Base-by-base conservation (phyloP, 2,797 vertebrate species). In the Channallabes apus region DNA sequence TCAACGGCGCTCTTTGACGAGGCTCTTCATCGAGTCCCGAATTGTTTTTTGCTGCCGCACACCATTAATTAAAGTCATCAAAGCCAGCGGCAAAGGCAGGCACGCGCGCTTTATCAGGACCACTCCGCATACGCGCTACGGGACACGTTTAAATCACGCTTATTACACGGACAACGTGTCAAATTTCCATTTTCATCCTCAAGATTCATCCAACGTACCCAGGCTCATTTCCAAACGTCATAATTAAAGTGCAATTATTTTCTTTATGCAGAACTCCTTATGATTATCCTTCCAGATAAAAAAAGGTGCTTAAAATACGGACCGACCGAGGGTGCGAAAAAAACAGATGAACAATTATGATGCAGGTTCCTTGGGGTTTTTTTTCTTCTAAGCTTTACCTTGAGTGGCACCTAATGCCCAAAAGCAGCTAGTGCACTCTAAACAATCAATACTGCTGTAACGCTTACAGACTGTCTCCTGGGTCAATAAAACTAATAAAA, bases 51-150 rank as follows among this genome's bases (percentile, higher is more conserved):
- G 84, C 51, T 77, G 64, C 87, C 41, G 82, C 85, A 71, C 51
- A 65, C 71, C 80, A 86, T 87, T 90, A 88, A 87, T 86, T 88
- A 87, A 84, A 84, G 76, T 90, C 83, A 86, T 90, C 85, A 88
- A 83, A 85, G 83, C 51, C 84, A 75, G 76, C 68, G 64, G 71
- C 76, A 79, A 71, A 68, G 64, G 71, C 76, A 24, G 64, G 69
- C 79, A 59, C 38, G 51, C 82, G 59, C 59, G 67, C 83, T 72
- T 87, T 82, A 84, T 86, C 69, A 58, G 41, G 27, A 24, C 61
- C 27, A 46, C n/a, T 82, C 80, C 64, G 32, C 67, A 46, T 62
- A 59, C 6, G 38, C 29, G 27, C 71, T 79, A 83, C 79, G 27
- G 51, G 14, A n/a, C 32, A 17, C 4, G 76, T 61, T 79, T 62